A percentile compares a stretch with the other conserved stretches of the same genome.
phyloP scores from a whole-genome alignment of 1,140 invertebrate genomes.

The Drosophila watanabei region DNA sequence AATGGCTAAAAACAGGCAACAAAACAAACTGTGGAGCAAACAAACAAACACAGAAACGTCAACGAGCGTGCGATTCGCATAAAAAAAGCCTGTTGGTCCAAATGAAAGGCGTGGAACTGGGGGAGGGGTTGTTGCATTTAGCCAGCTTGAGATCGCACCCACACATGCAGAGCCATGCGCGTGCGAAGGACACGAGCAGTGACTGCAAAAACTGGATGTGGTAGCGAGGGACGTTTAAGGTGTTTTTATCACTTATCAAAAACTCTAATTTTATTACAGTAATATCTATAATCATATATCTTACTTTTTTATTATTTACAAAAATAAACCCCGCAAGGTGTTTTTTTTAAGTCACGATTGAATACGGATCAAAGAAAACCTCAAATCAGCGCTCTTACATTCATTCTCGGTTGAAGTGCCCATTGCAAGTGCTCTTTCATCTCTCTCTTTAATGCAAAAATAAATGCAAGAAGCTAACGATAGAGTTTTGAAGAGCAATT shows the following conservation, averaged over 20 bases:
- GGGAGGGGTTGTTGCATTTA: conserved; percentile 50
- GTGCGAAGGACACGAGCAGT: conserved; percentile 69
- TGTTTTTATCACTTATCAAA: no score
- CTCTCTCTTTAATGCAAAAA: no score
- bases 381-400: no score
- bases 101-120: conserved; percentile 2
- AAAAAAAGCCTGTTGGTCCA: conserved; percentile 38
- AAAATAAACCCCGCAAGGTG: no score
- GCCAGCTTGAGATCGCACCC: conserved; percentile 62
- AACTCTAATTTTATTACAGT: no score
- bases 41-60: conserved; percentile 60
- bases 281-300: no score
- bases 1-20: conserved; percentile 73
- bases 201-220: conserved; percentile 66
- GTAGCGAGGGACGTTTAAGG: conserved; percentile 17
- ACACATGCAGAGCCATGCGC: conserved; percentile 41
- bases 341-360: no score
- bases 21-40: conserved; percentile 57
- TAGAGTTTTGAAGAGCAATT: background rate
- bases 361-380: no score
- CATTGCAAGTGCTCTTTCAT: no score
- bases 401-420: background rate
- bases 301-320: no score
- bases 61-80: conserved; percentile 46
- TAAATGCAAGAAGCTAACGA: background rate